Percentiles rank a stretch among this genome's conserved stretches.
Conservation (phyloP, 2,888 invertebrate genomes). For the Plebejus anna region DNA sequence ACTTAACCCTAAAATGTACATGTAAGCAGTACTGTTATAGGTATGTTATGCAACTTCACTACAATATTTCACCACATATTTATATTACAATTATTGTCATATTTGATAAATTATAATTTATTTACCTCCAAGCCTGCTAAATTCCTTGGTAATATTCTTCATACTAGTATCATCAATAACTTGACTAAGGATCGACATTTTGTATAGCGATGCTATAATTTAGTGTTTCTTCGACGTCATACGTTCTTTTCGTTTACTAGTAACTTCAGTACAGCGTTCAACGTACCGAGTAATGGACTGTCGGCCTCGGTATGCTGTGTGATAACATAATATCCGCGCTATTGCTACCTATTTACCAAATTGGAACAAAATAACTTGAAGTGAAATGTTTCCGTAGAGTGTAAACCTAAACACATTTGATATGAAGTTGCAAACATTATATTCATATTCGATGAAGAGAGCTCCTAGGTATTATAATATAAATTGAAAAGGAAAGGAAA, state of each 20-base stretch:
- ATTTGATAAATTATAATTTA: constrained; percentile 29
- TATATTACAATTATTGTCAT: neutral
- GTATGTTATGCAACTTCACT: neutral
- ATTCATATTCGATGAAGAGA: neutral
- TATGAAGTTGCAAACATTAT: neutral
- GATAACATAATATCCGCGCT: neutral
- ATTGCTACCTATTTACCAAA: neutral
- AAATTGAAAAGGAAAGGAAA: neutral
- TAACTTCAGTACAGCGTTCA: neutral
- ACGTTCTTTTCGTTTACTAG: neutral
- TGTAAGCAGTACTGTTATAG: neutral
- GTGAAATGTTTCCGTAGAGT: neutral
- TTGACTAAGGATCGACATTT: constrained; percentile 61
- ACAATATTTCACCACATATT: constrained; percentile 1
- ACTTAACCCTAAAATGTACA: neutral
- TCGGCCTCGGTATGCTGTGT: neutral
- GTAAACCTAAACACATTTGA: neutral
- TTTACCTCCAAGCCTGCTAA: constrained; percentile 68
- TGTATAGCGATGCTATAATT: neutral
- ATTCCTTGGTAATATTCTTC: constrained; percentile 63
- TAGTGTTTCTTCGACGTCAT: neutral
- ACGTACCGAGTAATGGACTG: constrained; percentile 2
- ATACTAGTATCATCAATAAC: constrained; percentile 64
- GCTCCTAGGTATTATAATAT: neutral
- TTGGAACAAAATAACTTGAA: neutral